phyloP scores from a whole-genome alignment of 2,888 invertebrate species.

The Ennomos erosarius region DNA sequence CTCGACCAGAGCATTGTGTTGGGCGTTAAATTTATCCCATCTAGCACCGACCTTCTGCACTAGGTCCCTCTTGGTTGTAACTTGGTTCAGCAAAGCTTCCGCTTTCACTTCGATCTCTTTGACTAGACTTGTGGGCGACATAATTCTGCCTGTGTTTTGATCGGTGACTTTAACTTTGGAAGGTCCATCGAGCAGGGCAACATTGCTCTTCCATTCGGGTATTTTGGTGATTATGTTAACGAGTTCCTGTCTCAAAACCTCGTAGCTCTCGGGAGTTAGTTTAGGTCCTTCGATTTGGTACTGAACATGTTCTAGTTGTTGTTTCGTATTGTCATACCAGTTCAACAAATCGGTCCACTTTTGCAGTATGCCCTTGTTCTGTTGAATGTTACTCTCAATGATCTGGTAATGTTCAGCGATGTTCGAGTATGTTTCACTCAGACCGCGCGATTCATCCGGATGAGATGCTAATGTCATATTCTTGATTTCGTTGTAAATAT shows the following conservation, averaged over 20 bases:
- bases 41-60: conserved; percentile 89
- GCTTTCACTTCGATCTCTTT: conserved; percentile 90
- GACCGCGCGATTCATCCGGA: conserved; percentile 89
- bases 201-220: conserved; percentile 89
- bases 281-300: conserved; percentile 92
- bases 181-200: conserved; percentile 88
- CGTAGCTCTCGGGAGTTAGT: conserved; percentile 88
- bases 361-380: conserved; percentile 90
- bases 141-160: conserved; percentile 88
- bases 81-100: conserved; percentile 87
- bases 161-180: conserved; percentile 89
- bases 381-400: conserved; percentile 89
- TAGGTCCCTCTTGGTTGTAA: conserved; percentile 87
- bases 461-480: conserved; percentile 88
- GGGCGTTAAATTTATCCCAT: conserved; percentile 91
- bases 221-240: conserved; percentile 88
- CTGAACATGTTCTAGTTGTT: conserved; percentile 91
- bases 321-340: conserved; percentile 92
- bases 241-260: conserved; percentile 88
- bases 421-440: conserved; percentile 91
- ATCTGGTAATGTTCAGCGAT: conserved; percentile 92
- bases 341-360: conserved; percentile 93
- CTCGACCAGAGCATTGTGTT: conserved; percentile 89
- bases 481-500: conserved; percentile 93
- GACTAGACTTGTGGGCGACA: conserved; percentile 89